Base-by-base conservation (phyloP, 1,140 invertebrate species). In the Nautilus pompilius region DNA sequence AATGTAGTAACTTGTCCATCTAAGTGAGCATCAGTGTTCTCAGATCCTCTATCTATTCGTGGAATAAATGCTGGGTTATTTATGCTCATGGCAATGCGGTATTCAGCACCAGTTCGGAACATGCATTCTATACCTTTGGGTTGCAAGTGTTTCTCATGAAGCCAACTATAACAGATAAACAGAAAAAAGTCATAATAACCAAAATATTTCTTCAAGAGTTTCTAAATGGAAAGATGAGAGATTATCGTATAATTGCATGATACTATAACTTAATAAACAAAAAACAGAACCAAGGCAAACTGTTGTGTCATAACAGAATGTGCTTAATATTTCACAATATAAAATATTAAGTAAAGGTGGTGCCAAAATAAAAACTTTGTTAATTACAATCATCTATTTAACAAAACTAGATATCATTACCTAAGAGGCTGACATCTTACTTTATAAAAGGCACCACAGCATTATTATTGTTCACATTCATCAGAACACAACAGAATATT, bases 21-120 rank as follows among this genome's bases (percentile, higher is more conserved):
- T n/a, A n/a, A n/a, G n/a, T n/a, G n/a, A 6, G 68, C 66, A 10
- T 71, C 68, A 5, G 72, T 65, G 32, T 71, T 66, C 4, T 41
- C 65, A 24, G 26, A 26, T 17, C 46, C 33, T n/a, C n/a, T n/a
- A n/a, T n/a, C n/a, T n/a, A n/a, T n/a, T 33, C 67, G 63, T 41
- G 65, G 68, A 48, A 74, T 70, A 67, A 70, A 76, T 8, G 59
- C 66, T 1, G 74, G 74, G 55, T 76, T 76, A 63, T 71, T 62
- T 13, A 76, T 68, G 26, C 67, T 62, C 6, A 69, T 45, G 24
- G 58, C 63, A 20, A 76, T 63, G 10, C 74, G 59, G 29, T 58
- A 69, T 29, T 77, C 72, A 5, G 72, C 63, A 28, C 62, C 22
- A 10, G 58, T 34, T 34, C 68, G 61, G 54, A 77, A 74, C 54